phyloP scores from a whole-genome alignment of 2,113 vertebrate species.

The Pantherophis guttatus region DNA sequence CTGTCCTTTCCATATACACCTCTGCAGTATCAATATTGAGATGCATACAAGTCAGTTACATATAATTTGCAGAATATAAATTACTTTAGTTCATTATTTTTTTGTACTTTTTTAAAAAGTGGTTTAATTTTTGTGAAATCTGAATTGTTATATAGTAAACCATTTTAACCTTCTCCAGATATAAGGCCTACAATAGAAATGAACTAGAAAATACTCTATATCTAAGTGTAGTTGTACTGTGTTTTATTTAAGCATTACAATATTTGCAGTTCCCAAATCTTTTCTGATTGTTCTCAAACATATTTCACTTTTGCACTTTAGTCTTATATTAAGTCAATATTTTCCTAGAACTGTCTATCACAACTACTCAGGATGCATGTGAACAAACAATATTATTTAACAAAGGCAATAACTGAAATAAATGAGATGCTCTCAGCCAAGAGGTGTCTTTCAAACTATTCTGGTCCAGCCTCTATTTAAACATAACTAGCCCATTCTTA shows the following conservation, averaged over 20 bases:
- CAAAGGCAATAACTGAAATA: not conserved
- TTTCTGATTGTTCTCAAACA: not conserved
- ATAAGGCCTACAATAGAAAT: not conserved
- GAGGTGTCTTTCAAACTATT: not conserved
- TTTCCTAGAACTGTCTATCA: not conserved
- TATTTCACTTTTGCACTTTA: not conserved
- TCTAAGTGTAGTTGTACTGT: not conserved
- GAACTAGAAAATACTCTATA: not conserved
- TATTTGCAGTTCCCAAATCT: not conserved
- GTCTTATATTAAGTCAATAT: not conserved
- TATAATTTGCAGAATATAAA: not conserved
- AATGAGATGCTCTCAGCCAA: not conserved
- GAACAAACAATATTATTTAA: not conserved
- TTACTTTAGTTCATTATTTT: not conserved
- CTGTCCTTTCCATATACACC: not conserved
- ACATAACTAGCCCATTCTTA: not conserved
- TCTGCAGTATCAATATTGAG: not conserved
- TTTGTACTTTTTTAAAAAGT: not conserved
- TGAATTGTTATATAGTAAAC: not conserved
- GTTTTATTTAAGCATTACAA: not conserved
- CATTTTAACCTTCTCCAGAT: not conserved
- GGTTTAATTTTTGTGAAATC: not conserved
- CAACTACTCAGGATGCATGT: not conserved
- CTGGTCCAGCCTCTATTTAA: not conserved
- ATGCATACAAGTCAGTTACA: not conserved